Percentiles rank a stretch among this genome's conserved stretches.
Evolutionary conservation across 1,140 invertebrate genomes (phyloP).

Genomic region (Ericerus pela): DNA sequence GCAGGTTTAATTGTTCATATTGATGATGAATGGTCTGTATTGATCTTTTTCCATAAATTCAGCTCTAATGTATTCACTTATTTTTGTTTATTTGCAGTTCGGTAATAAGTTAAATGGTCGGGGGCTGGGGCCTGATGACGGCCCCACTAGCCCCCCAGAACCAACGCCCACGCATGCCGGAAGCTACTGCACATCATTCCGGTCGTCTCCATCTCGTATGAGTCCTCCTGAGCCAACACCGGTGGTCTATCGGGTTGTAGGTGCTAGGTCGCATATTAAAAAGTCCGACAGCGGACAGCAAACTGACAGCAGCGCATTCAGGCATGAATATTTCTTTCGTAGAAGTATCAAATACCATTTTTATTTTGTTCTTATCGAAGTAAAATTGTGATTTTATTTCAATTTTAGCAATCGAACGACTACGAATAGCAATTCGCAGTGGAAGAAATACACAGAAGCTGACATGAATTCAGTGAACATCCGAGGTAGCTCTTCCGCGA

Average conservation of each 20-base stretch:
- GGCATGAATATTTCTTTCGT: slow-evolving; percentile 26
- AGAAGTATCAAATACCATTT: background rate
- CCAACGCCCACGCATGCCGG: slow-evolving; percentile 8
- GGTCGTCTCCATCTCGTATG: background rate
- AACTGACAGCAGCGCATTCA: slow-evolving; percentile 40
- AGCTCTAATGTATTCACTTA: background rate
- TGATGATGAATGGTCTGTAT: no score
- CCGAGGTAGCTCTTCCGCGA: background rate
- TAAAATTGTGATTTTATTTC: background rate
- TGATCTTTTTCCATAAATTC: background rate
- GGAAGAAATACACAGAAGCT: slow-evolving; percentile 41
- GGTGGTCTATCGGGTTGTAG: slow-evolving; percentile 34
- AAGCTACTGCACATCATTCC: background rate
- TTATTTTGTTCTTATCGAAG: background rate
- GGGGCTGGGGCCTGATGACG: slow-evolving; percentile 16
- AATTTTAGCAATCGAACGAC: slow-evolving; percentile 30
- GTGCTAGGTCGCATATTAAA: slow-evolving; percentile 34
- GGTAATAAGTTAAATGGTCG: slow-evolving; percentile 3
- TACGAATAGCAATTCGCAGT: slow-evolving; percentile 33
- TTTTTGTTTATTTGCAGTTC: slow-evolving; percentile 11
- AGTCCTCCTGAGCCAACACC: slow-evolving; percentile 20
- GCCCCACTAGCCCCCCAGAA: slow-evolving; percentile 17
- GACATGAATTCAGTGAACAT: slow-evolving; percentile 20
- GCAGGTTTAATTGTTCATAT: no score
- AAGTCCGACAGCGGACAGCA: slow-evolving; percentile 43